Base-by-base conservation (phyloP, 2,888 invertebrate genomes). In the Electrophaes corylata region DNA sequence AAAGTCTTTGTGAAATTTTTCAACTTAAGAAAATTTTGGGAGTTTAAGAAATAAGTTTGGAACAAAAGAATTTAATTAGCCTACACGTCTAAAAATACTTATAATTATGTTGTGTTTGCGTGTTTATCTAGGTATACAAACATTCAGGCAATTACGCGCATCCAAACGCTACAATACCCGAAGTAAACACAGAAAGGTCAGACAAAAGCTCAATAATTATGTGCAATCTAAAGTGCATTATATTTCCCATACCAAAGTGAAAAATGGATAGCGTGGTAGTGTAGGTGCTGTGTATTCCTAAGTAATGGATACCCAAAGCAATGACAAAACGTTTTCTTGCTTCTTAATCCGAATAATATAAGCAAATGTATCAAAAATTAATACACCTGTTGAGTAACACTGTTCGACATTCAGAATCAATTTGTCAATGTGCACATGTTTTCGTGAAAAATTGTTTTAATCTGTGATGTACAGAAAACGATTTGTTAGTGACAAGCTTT, bases 261-360 rank as follows among this genome's bases (percentile, higher is more conserved):
- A 78, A 75, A 71, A 79, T 80, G 79, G 73, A 73, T 71, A 72
- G 74, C 83, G 84, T 89, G 86, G 78, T 73, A 73, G 85, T 88
- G 87, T 89, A 87, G 77, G 89, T 90, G 90, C 91, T 89, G 88
- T 88, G 86, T 89, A 85, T 76, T 81, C 82, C 83, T 79, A 81
- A 84, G 73, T 78, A 76, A 84, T 86, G 83, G 81, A 79, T 79
- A 79, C 83, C 81, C 84, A 72, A 87, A 83, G 86, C 86, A 67
- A 72, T 83, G 77, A 81, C 76, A 79, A 81, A 82, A 81, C 78
- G 71, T 79, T 81, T 81, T 75, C 75, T 61, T 29, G 10, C 44
- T 69, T 67, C 57, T 19, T 43, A 47, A 39, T 45, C 19, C 37
- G 37, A 55, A 45, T 12, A 48, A 35, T n/a, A 50, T 31, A 48